Conservation (phyloP, 1,140 invertebrate genomes). For the Bombus consobrinus region DNA sequence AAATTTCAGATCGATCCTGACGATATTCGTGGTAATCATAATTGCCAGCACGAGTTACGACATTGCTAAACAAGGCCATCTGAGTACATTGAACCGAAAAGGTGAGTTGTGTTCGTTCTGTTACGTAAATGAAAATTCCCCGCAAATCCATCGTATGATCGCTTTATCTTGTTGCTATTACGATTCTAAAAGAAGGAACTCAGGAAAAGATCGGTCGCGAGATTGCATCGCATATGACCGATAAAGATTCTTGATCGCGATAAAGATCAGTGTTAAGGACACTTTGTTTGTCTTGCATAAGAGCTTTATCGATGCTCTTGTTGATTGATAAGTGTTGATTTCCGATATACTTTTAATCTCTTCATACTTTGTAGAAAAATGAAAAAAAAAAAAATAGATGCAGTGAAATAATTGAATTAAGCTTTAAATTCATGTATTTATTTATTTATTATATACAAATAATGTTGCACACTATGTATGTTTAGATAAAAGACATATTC, state of each 20-base stretch:
- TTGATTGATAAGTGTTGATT: background rate
- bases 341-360: background rate
- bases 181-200: background rate
- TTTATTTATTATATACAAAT: background rate
- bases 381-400: background rate
- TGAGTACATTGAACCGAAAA: slow-evolving; percentile 30
- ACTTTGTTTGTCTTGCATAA: slow-evolving; percentile 9
- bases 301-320: background rate
- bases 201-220: background rate
- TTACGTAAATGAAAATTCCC: slow-evolving; percentile 24
- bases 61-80: slow-evolving; percentile 50
- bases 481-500: slow-evolving; percentile 43
- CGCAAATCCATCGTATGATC: background rate
- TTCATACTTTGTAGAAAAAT: background rate
- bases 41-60: slow-evolving; percentile 72
- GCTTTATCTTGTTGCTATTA: background rate
- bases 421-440: background rate
- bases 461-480: background rate
- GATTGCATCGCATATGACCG: slow-evolving; percentile 1
- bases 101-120: slow-evolving; percentile 30
- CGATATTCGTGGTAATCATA: slow-evolving; percentile 62
- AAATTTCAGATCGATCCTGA: slow-evolving; percentile 62
- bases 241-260: slow-evolving; percentile 21
- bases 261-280: slow-evolving; percentile 39
- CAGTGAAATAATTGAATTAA: background rate